These are phyloP conservation scores for Paragorgia papillata DNA, from an alignment of 92 coral and sea anemone genomes.

Conservation along the genomic window DNA sequence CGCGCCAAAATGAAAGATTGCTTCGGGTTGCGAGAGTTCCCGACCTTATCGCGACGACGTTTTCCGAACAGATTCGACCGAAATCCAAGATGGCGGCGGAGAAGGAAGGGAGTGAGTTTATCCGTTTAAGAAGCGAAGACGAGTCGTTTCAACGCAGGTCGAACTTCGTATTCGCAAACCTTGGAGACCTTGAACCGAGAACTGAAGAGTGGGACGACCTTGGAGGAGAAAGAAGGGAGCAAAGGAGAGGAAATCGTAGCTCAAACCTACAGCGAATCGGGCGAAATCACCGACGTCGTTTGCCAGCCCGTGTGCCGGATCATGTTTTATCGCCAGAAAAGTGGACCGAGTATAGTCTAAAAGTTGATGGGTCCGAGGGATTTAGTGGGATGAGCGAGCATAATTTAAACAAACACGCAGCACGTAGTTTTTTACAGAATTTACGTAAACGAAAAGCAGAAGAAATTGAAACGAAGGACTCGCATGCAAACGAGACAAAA, in stretches of 20 bases:
- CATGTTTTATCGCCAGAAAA: constrained; percentile 87
- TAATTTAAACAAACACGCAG: constrained; percentile 75
- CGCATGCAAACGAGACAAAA: constrained; percentile 45
- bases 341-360: constrained; percentile 89
- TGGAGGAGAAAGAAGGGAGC: not conserved
- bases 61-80: too few species aligned
- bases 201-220: not conserved
- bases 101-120: constrained; percentile 1
- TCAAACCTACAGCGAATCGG: too few species aligned
- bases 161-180: constrained; percentile 20
- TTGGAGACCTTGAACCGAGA: not conserved
- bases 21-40: too few species aligned
- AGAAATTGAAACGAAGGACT: constrained; percentile 28
- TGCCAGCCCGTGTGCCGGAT: constrained; percentile 76
- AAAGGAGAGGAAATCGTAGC: not conserved
- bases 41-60: too few species aligned
- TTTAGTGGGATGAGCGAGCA: constrained; percentile 66
- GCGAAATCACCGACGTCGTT: constrained; percentile 44
- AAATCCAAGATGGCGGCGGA: constrained; percentile 33
- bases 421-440: constrained; percentile 75
- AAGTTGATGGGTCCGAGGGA: constrained; percentile 74
- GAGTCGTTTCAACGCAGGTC: constrained; percentile 32
- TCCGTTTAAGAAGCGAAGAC: constrained; percentile 19
- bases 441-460: constrained; percentile 66
- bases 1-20: too few species aligned